Conservation (phyloP, 2,113 vertebrate species). For the Boulengeromyrus knoepffleri region DNA sequence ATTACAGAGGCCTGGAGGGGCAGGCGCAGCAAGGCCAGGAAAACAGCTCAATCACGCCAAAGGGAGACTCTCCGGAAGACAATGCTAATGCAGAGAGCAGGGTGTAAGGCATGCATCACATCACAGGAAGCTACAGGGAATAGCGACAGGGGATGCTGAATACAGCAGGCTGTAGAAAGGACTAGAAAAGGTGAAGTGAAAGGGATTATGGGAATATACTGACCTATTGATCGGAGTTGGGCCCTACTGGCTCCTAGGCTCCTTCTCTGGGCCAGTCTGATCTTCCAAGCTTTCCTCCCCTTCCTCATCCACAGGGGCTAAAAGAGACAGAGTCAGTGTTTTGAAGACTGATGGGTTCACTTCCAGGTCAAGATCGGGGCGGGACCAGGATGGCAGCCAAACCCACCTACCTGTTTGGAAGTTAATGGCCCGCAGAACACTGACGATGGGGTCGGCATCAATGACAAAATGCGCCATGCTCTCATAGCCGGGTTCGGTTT, state of each 20-base stretch:
- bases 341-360: background rate
- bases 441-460: slow-evolving; percentile 61
- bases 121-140: background rate
- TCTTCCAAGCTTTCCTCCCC: slow-evolving; percentile 37
- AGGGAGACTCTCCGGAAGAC: background rate
- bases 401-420: slow-evolving; percentile 64
- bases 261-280: slow-evolving; percentile 22
- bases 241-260: slow-evolving; percentile 22
- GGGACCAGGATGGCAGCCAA: background rate
- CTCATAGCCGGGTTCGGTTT: slow-evolving; percentile 67
- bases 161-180: background rate
- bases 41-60: background rate
- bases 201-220: background rate
- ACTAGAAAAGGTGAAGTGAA: background rate
- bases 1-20: background rate
- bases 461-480: slow-evolving; percentile 75
- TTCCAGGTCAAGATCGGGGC: background rate
- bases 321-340: background rate
- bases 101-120: background rate
- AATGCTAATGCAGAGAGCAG: background rate
- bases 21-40: background rate
- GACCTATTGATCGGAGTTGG: background rate
- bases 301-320: slow-evolving; percentile 28
- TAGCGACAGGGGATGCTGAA: background rate
- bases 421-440: slow-evolving; percentile 71